Evolutionary conservation across 2,888 invertebrate species (phyloP), one percentile per base, ranked within the genome.

Genomic region (Troides helena): DNA sequence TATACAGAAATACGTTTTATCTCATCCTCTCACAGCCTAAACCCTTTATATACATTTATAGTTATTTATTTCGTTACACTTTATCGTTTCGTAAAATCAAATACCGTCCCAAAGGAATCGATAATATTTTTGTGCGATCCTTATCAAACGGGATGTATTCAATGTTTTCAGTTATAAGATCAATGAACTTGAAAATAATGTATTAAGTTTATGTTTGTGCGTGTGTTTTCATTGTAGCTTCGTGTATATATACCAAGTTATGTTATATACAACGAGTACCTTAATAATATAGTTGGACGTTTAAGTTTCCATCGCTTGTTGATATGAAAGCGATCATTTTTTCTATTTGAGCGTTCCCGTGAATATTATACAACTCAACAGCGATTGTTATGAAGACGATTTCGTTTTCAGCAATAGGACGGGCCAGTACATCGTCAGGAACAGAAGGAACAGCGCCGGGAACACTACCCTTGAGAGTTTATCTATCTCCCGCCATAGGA

Each of bases 401-500:
- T 93, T 93, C 0, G 95, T 95, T 80, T 95, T 95, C 75, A 96
- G 90, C 62, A 96, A 86, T 63, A 97, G 87, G 71, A 96, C 95
- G 0, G 96, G 96, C 96, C 97, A 97, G 86, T 96, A 97, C 80
- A 96, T 91, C 0, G 95, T 92, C 67, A 95, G 94, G 83, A 97
- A 97, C 23, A 96, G 92, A 23, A 96, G 93, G 86, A 97, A 97
- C n/a, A 96, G 83, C 21, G 95, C 94, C 10, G 97, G 97, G 84
- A 97, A 97, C 7, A 96, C 94, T 64, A 96, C 94, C 65, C 96
- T 93, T 5, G 96, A 96, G 5, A 96, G 93, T 79, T 95, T 94
- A 85, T 97, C 97, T 73, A 97, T 96, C 89, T 96, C 95, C 68
- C 95, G 93, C 94, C 96, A 97, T 76, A 96, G 93, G n/a, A 96